These are phyloP conservation scores for Erithacus rubecula DNA, from an alignment of 2,797 vertebrate species.

Conservation along the genomic window DNA sequence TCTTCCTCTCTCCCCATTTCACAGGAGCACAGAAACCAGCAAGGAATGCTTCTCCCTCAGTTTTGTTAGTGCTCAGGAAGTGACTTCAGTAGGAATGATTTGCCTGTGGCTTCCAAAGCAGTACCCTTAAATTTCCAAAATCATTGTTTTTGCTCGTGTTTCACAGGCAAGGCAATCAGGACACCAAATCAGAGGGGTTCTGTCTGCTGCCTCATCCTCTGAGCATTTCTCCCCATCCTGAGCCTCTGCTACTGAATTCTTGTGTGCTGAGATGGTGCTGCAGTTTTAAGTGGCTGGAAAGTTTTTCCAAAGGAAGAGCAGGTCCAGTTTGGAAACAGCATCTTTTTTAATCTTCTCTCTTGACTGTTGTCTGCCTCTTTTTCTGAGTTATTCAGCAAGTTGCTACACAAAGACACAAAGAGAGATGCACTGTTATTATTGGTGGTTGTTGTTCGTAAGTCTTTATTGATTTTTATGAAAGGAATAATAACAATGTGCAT, in stretches of 20 bases:
- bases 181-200: background rate
- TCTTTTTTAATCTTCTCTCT: background rate
- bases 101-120: background rate
- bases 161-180: background rate
- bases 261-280: background rate
- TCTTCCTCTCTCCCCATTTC: background rate
- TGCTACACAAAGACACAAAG: conserved; percentile 14
- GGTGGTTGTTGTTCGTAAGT: conserved; percentile 54
- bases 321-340: background rate
- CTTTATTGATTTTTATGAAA: conserved; percentile 65
- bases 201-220: background rate
- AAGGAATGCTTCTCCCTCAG: background rate
- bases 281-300: background rate
- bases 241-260: background rate
- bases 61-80: background rate
- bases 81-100: background rate
- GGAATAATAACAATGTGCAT: conserved; percentile 54
- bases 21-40: background rate
- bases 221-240: background rate
- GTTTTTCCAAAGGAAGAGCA: background rate
- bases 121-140: background rate
- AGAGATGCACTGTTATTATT: conserved; percentile 48
- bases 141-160: background rate
- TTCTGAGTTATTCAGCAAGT: background rate
- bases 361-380: background rate